A percentile compares a stretch with the other conserved stretches of the same genome.
Conservation (phyloP, 2,113 vertebrate genomes). For the Heterotilapia buettikoferi region DNA sequence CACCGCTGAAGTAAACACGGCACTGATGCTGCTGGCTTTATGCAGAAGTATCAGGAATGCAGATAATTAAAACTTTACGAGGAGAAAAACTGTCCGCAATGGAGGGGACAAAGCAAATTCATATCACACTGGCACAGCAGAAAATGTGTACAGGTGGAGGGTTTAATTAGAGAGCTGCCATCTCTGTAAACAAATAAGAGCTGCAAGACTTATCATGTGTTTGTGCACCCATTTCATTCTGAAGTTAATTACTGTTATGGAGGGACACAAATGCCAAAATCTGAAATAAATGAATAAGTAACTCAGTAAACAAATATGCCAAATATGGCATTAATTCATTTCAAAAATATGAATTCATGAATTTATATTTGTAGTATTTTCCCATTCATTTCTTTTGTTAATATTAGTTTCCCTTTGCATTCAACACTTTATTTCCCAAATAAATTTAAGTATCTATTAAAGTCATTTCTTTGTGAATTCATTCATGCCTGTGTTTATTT, state of each 20-base stretch:
- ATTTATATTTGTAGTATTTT: not conserved
- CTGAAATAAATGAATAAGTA: not conserved
- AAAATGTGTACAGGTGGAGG: not conserved
- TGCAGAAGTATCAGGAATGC: not conserved
- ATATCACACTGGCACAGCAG: not conserved
- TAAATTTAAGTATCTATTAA: not conserved
- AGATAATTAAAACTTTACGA: not conserved
- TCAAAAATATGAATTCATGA: not conserved
- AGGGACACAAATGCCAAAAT: not conserved
- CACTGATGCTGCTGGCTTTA: not conserved
- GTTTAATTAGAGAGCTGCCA: not conserved
- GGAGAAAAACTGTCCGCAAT: not conserved
- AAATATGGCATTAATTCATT: not conserved
- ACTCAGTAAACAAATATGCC: not conserved
- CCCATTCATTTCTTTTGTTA: not conserved
- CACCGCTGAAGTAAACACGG: not conserved
- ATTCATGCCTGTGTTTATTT: not conserved
- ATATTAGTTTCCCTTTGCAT: not conserved
- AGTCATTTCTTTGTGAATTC: not conserved
- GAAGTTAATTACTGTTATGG: not conserved
- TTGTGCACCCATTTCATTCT: not conserved
- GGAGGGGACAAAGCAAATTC: not conserved
- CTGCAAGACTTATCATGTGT: not conserved
- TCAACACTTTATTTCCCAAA: fast-evolving
- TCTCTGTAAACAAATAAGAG: not conserved